Conservation (phyloP, 1,140 invertebrate species). For the Harpegnathos saltator region DNA sequence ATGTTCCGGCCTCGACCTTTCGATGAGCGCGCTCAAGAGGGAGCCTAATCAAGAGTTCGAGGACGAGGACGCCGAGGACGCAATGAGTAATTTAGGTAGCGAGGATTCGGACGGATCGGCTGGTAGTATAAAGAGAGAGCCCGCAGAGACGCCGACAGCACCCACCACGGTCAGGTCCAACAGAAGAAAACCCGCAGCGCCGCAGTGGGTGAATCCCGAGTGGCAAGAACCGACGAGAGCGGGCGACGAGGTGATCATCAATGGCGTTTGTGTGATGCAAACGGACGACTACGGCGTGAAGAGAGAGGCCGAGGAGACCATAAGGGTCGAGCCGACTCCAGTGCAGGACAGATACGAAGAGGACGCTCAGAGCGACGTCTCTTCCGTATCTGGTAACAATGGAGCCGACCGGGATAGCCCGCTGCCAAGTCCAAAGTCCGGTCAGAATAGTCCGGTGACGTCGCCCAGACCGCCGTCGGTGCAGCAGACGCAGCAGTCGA, state of each 20-base stretch:
- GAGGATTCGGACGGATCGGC: conserved; percentile 89
- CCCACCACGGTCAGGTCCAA: conserved; percentile 87
- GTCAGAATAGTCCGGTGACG: conserved; percentile 80
- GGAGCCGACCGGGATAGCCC: conserved; percentile 81
- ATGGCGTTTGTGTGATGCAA: conserved; percentile 96
- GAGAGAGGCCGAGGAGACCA: conserved; percentile 89
- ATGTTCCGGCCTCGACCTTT: conserved; percentile 92
- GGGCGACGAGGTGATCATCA: conserved; percentile 94
- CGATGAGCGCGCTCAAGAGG: conserved; percentile 91
- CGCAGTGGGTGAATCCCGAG: conserved; percentile 98
- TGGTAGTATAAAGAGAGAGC: conserved; percentile 86
- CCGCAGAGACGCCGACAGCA: conserved; percentile 85
- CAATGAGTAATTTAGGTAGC: conserved; percentile 91
- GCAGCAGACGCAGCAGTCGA: conserved; percentile 77
- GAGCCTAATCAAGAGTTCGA: conserved; percentile 90
- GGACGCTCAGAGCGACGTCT: conserved; percentile 87
- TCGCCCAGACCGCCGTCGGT: conserved; percentile 80
- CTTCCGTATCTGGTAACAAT: conserved; percentile 85
- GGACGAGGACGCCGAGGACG: conserved; percentile 91
- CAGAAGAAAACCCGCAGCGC: conserved; percentile 96
- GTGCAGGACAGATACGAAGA: conserved; percentile 88
- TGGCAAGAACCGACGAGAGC: conserved; percentile 90
- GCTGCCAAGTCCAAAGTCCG: conserved; percentile 82
- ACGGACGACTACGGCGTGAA: conserved; percentile 90
- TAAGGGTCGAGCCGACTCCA: conserved; percentile 90